These are phyloP conservation scores for Zonitis immaculata DNA, from an alignment of 2,888 invertebrate species.

Conservation along the genomic window DNA sequence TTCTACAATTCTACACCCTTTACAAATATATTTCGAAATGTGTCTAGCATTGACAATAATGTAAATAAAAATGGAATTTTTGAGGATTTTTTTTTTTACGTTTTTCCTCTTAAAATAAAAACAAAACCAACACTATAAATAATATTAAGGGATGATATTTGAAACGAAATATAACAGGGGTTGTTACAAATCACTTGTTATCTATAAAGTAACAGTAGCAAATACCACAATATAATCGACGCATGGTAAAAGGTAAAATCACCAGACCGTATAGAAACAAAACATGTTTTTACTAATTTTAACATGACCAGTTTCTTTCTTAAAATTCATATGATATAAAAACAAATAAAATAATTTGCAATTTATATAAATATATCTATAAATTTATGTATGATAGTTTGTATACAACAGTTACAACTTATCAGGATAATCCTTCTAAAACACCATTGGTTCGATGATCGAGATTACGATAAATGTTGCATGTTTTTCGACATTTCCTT, in stretches of 20 bases:
- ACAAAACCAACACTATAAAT: conserved; percentile 13
- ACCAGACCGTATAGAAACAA: conserved; percentile 14
- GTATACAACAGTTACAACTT: conserved; percentile 22
- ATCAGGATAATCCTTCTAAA: conserved; percentile 36
- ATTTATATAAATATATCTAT: neutral
- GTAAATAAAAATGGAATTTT: conserved; percentile 12
- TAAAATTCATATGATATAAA: neutral
- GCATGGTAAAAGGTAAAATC: conserved; percentile 15
- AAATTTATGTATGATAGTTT: too few species aligned
- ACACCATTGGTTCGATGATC: conserved; percentile 33
- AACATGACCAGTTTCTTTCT: neutral
- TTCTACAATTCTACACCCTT: conserved; percentile 18
- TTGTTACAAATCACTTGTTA: conserved; percentile 18
- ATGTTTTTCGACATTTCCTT: conserved; percentile 34
- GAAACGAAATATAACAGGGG: conserved; percentile 6
- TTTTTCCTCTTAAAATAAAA: neutral
- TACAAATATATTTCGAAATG: conserved; percentile 28
- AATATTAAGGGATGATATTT: conserved; percentile 7
- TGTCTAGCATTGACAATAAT: conserved; percentile 6
- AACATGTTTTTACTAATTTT: conserved; percentile 5
- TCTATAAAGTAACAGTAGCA: conserved; percentile 8
- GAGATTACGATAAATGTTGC: conserved; percentile 33
- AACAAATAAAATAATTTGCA: neutral
- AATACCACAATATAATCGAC: conserved; percentile 9
- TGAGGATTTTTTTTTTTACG: neutral